phyloP scores from a whole-genome alignment of 2,113 vertebrate species.

The Archocentrus centrarchus region DNA sequence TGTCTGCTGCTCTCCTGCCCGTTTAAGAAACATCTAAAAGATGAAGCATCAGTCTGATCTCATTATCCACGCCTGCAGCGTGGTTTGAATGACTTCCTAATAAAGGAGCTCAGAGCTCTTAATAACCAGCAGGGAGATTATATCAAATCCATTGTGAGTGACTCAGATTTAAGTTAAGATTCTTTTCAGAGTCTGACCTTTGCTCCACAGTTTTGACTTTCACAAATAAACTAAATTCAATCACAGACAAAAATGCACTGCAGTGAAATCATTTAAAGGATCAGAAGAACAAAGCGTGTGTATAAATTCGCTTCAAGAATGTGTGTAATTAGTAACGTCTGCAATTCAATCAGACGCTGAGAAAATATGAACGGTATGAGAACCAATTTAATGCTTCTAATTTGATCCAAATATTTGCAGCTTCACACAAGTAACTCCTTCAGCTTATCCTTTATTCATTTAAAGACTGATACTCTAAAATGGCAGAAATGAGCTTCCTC shows the following conservation, averaged over 20 bases:
- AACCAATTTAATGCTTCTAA: neutral
- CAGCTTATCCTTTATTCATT: neutral
- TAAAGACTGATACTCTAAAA: neutral
- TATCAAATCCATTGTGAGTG: slow-evolving; percentile 36
- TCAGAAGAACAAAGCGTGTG: neutral
- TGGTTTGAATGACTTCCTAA: slow-evolving; percentile 1
- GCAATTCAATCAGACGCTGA: neutral
- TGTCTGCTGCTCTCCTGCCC: neutral
- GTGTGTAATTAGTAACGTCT: accelerated
- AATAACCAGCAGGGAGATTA: slow-evolving; percentile 15
- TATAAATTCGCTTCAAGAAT: neutral
- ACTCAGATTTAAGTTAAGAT: slow-evolving; percentile 46
- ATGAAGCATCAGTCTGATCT: neutral
- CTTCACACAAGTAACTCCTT: neutral
- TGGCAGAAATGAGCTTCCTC: too few relatives aligned
- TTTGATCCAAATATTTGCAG: neutral
- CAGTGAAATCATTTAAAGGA: neutral
- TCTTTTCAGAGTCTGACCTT: neutral
- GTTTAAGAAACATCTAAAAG: neutral
- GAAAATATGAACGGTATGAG: neutral
- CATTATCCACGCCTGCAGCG: slow-evolving; percentile 20
- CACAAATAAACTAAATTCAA: neutral
- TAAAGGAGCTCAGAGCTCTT: slow-evolving; percentile 4
- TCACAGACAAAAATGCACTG: neutral
- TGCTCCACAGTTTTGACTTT: slow-evolving; percentile 12